Conservation (phyloP, 2,888 invertebrate species). For the Caenorhabditis virilis region DNA sequence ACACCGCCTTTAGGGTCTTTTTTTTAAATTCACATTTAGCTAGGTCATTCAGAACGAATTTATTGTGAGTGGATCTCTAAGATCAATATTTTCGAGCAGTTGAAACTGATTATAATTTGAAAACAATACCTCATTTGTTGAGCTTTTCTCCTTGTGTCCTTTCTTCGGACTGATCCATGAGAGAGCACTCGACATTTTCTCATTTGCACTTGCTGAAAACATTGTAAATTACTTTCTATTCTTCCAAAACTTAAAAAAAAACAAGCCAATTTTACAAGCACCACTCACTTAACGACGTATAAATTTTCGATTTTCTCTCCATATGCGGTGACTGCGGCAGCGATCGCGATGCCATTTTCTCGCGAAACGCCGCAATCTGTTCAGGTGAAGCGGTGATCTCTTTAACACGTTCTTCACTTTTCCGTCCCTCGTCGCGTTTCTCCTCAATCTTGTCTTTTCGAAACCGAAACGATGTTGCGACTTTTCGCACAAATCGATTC, state of each 20-base stretch:
- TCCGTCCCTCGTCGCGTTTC: conserved; percentile 5
- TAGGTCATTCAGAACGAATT: too few relatives aligned
- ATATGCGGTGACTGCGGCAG: conserved; percentile 47
- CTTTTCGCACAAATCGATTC: conserved; percentile 42
- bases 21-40: too few relatives aligned
- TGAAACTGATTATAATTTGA: too few relatives aligned
- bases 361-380: conserved; percentile 19
- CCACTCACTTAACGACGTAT: conserved; percentile 20
- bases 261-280: neutral
- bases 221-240: neutral
- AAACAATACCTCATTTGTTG: conserved; percentile 21
- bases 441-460: conserved; percentile 29
- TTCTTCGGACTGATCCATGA: conserved; percentile 56
- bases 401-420: conserved; percentile 1
- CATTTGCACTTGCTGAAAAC: conserved; percentile 26
- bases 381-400: conserved; percentile 7
- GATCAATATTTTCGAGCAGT: too few relatives aligned
- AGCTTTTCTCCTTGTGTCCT: conserved; percentile 17
- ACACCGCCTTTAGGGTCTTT: too few relatives aligned
- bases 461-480: conserved; percentile 49
- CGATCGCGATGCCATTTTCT: conserved; percentile 30
- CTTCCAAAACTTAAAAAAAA: neutral
- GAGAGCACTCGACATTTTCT: conserved; percentile 43
- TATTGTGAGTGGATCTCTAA: too few relatives aligned
- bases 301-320: conserved; percentile 28